Conservation (phyloP, 2,888 invertebrate genomes). For the Geophilus truncorum region DNA sequence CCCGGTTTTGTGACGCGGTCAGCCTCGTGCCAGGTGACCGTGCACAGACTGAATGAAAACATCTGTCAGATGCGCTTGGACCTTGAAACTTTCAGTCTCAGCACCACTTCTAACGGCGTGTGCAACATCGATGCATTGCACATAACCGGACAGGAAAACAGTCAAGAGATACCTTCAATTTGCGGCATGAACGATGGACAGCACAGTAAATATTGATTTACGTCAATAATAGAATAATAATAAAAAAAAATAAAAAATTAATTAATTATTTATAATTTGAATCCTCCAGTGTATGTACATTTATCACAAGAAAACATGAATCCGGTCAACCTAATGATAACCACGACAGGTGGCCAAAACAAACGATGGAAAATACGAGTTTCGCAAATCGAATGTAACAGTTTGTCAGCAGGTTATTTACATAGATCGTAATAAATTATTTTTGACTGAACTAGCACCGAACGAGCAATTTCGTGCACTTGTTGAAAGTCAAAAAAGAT, state of each 20-base stretch:
- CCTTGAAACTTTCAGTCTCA: slow-evolving; percentile 63
- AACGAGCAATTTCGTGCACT: too few species aligned
- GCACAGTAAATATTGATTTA: too few species aligned
- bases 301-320: background rate
- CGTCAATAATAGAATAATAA: background rate
- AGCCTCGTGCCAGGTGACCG: slow-evolving; percentile 76
- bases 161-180: slow-evolving; percentile 34
- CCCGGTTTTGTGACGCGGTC: slow-evolving; percentile 71
- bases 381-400: slow-evolving; percentile 35
- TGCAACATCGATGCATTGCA: slow-evolving; percentile 35
- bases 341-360: slow-evolving; percentile 33
- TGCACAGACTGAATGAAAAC: slow-evolving; percentile 69
- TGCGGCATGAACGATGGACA: slow-evolving; percentile 38
- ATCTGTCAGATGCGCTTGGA: slow-evolving; percentile 80
- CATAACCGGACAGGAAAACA: slow-evolving; percentile 35
- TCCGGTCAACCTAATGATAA: slow-evolving; percentile 34
- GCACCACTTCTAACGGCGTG: slow-evolving; percentile 37
- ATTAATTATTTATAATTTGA: background rate
- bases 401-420: slow-evolving; percentile 30
- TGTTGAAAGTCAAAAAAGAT: background rate
- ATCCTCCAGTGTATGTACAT: background rate
- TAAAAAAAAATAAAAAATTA: background rate
- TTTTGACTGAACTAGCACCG: too few species aligned
- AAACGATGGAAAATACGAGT: slow-evolving; percentile 36
- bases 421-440: background rate